phyloP scores from a whole-genome alignment of 2,888 invertebrate genomes.

The Brachynemurus nebulosus region DNA sequence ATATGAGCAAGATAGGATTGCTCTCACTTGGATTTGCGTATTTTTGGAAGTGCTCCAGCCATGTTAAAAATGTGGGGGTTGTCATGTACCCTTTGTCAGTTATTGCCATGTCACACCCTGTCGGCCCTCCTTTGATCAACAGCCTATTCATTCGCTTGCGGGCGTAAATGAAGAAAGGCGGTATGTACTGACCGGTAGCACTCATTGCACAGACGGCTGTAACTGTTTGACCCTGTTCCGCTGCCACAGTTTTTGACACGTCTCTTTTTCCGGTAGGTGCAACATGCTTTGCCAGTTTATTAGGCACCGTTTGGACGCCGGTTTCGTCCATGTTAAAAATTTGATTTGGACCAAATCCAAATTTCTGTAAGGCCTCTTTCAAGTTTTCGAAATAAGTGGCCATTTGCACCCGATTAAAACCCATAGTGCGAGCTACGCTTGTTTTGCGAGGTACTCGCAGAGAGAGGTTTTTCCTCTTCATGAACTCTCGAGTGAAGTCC shows the following conservation, averaged over 20 bases:
- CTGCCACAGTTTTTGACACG: conserved; percentile 18
- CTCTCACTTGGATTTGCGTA: conserved; percentile 6
- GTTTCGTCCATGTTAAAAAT: too few relatives aligned
- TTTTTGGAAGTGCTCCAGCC: not conserved
- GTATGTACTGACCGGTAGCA: conserved; percentile 22
- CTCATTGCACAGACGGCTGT: conserved; percentile 21
- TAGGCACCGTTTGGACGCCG: conserved; percentile 20
- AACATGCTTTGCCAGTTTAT: conserved; percentile 20
- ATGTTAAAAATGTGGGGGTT: not conserved
- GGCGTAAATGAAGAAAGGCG: conserved; percentile 22
- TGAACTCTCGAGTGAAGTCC: not conserved
- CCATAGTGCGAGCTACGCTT: conserved; percentile 19
- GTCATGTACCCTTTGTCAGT: not conserved
- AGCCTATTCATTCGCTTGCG: conserved; percentile 18
- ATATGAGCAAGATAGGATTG: conserved; percentile 10
- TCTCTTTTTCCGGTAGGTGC: conserved; percentile 20
- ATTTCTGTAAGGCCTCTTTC: conserved; percentile 16
- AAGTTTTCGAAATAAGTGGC: too few relatives aligned
- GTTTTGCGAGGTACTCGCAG: conserved; percentile 12
- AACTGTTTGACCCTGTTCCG: conserved; percentile 18
- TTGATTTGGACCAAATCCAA: conserved; percentile 17
- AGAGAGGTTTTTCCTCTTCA: not conserved
- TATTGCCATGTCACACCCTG: not conserved
- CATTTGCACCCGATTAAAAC: conserved; percentile 22
- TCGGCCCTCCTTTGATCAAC: not conserved